Evolutionary conservation across 2,113 vertebrate species (phyloP).

Genomic region (Cricetomys ansorgei): DNA sequence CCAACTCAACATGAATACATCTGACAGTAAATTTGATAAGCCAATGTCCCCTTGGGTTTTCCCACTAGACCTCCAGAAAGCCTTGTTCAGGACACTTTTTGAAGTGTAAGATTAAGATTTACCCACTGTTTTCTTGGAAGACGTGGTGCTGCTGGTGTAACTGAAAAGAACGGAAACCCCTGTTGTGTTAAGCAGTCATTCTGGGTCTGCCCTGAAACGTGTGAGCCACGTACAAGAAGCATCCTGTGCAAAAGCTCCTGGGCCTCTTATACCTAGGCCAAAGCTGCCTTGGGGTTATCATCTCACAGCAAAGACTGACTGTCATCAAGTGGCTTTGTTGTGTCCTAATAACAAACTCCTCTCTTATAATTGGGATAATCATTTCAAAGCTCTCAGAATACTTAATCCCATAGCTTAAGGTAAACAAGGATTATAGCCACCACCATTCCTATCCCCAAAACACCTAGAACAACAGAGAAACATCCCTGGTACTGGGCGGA

Average conservation of each 20-base stretch:
- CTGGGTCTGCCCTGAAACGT: not conserved
- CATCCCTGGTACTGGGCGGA: no score
- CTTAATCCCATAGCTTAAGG: constrained; percentile 22
- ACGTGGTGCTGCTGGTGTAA: not conserved
- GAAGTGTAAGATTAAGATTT: not conserved
- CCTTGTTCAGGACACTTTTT: not conserved
- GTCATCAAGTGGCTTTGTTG: not conserved
- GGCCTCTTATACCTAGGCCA: not conserved
- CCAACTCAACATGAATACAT: not conserved
- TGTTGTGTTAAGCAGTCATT: not conserved
- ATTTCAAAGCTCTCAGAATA: not conserved
- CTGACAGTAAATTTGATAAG: not conserved
- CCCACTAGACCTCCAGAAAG: not conserved
- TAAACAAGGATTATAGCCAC: constrained; percentile 32
- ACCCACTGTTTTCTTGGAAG: not conserved
- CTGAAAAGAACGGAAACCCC: not conserved
- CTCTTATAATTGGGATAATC: not conserved
- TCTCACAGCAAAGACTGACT: not conserved
- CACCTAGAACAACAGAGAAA: constrained; percentile 1
- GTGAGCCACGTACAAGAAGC: not conserved
- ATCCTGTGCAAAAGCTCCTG: not conserved
- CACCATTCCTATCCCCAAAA: not conserved
- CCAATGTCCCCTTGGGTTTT: not conserved
- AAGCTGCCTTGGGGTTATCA: not conserved
- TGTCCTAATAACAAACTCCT: not conserved